Base-by-base conservation (phyloP, 1,140 invertebrate genomes). In the Wasmannia auropunctata region DNA sequence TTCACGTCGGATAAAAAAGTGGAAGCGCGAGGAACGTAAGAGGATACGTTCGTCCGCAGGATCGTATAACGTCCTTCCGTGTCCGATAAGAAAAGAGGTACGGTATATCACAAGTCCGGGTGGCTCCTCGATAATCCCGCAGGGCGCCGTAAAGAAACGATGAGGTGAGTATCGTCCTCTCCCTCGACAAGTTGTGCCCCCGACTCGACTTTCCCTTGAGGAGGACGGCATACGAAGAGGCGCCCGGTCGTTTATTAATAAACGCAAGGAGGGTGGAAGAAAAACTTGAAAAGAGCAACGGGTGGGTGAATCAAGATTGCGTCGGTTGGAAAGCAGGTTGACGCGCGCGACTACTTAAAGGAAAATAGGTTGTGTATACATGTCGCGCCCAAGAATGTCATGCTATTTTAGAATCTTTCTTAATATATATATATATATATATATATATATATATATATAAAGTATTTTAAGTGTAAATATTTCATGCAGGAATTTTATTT, bases 201-300 rank as follows among this genome's bases (percentile, higher is more conserved):
- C 25, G 79, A 43, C 49, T 72, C 37, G 37, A 22, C 67, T 74
- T 56, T 54, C 25, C 43, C 51, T 19, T 43, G 34, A 49, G 19
- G 25, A 84, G 25, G 34, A 40, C 22, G 3, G 7, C n/a, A 80
- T 49, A 80, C 60, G 37, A 74, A 37, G 56, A 67, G 69, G 67
- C 81, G 62, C 54, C 25, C 72, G 67, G 69, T 90, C 88, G 84
- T 88, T 90, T 91, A 91, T 91, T 88, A 91, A 91, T 91, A 91
- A 90, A 85, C 83, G 56, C 10, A 75, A 87, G 62, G 80, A 87
- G 51, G 40, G 56, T 58, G 54, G 25, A 58, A 19, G 67, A 83
- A 74, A 79, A 83, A 83, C 79, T 65, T 40, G 54, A 81, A 67
- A 69, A 81, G 76, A 81, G 28, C 22, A 46, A 81, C 49, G 31